Evolutionary conservation across 2,797 vertebrate genomes (phyloP), one percentile per base, ranked within the genome.

Genomic region (Tapera naevia): DNA sequence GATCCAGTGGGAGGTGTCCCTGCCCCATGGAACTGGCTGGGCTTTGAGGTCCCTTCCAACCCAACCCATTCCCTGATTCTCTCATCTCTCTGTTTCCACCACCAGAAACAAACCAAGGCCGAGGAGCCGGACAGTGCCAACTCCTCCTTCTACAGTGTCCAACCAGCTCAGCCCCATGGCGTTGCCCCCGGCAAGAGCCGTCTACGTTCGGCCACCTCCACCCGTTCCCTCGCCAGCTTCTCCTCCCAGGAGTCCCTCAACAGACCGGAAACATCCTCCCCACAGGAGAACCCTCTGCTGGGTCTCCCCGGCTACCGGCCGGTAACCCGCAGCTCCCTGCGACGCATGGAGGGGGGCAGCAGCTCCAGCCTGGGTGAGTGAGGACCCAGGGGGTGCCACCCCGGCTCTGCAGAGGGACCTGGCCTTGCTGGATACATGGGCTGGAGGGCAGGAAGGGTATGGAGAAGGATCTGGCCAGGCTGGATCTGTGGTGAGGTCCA

Each of bases 241-340:
- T 28, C 94, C 9, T 97, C 97, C 11, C 95, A 86, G 91, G 98
- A 98, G n/a, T 89, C 97, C 19, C 92, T 96, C 7, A 3, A 2
- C 15, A 93, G 93, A 64, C 95, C 98, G 45, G 94, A 98, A 23
- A 97, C 96, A 6, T 95, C 97, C 8, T 95, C 97, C 30, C 95
- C 97, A 0, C 97, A 97, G 2, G 98, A 99, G 28, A 94, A 97
- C 7, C 13, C 89, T 4, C 97, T 99, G 57, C 95, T 98, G 39
- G 98, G 97, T 62, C 97, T 99, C 28, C 99, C 99, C 2, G 99
- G 99, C 10, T 99, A 99, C 95, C 98, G 99, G 18, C 98, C 98
- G 0, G 97, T 98, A 37, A 99, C 99, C 23, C 97, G 97, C 16
- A 97, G 97, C 53, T 98, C 97, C 32, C n/a, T 97, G 72, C 76